These are phyloP conservation scores for Machimus rusticus DNA, from an alignment of 2,888 invertebrate species.

Conservation along the genomic window DNA sequence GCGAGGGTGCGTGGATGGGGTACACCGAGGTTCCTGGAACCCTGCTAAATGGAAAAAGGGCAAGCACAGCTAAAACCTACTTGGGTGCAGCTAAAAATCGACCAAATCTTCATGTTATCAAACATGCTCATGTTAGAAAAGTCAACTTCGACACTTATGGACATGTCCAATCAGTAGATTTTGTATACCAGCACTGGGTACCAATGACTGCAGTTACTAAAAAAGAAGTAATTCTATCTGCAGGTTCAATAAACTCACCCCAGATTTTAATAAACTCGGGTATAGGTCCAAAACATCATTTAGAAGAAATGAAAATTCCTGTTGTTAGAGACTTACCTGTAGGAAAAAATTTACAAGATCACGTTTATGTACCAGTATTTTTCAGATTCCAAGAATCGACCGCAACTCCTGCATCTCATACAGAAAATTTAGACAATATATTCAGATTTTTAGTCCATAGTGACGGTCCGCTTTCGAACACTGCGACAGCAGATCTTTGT, in stretches of 20 bases:
- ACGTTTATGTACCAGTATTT: slow-evolving; percentile 67
- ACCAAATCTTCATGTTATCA: slow-evolving; percentile 48
- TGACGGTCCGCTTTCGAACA: slow-evolving; percentile 63
- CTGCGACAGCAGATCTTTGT: slow-evolving; percentile 63
- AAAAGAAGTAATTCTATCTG: slow-evolving; percentile 54
- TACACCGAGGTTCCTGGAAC: slow-evolving; percentile 77
- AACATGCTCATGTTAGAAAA: slow-evolving; percentile 45
- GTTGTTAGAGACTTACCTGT: slow-evolving; percentile 62
- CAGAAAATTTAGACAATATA: slow-evolving; percentile 49
- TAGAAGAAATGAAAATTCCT: slow-evolving; percentile 49
- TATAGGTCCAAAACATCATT: slow-evolving; percentile 52
- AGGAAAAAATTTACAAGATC: slow-evolving; percentile 81
- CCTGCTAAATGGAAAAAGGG: slow-evolving; percentile 74
- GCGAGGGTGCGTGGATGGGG: slow-evolving; percentile 70
- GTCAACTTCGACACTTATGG: slow-evolving; percentile 52
- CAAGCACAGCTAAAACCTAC: slow-evolving; percentile 80
- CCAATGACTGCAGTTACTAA: slow-evolving; percentile 47
- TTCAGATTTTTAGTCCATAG: slow-evolving; percentile 62
- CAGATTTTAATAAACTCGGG: slow-evolving; percentile 54
- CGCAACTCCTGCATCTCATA: slow-evolving; percentile 8
- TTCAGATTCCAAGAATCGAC: slow-evolving; percentile 58
- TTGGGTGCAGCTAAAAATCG: slow-evolving; percentile 61
- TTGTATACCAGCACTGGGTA: slow-evolving; percentile 54
- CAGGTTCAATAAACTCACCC: slow-evolving; percentile 54
- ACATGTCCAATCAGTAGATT: slow-evolving; percentile 64